Conservation (phyloP, 2,888 invertebrate genomes). For the Drosophila ustulata region DNA sequence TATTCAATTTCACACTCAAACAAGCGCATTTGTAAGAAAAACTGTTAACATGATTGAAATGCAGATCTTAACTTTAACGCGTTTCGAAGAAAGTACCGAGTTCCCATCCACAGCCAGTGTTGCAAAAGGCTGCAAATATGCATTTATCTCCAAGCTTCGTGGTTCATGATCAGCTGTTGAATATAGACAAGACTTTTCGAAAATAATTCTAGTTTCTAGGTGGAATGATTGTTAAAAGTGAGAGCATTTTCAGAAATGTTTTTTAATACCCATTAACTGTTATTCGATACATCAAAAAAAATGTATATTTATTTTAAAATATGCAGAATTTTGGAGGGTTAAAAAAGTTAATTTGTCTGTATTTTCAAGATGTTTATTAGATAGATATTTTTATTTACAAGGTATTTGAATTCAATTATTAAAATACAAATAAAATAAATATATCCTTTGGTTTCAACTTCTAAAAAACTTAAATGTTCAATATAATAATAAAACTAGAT, state of each 20-base stretch:
- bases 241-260: neutral
- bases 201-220: neutral
- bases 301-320: too few species aligned
- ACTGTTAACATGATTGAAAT: constrained; percentile 21
- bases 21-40: constrained; percentile 6
- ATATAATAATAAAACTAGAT: too few species aligned
- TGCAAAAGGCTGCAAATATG: neutral
- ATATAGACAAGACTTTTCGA: neutral
- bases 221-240: neutral
- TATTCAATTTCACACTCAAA: constrained; percentile 23
- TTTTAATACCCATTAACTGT: too few species aligned
- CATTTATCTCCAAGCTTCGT: neutral
- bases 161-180: neutral
- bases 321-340: too few species aligned
- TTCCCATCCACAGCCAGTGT: constrained; percentile 3
- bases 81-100: constrained; percentile 1
- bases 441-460: too few species aligned
- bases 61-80: constrained; percentile 13
- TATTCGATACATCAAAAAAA: too few species aligned
- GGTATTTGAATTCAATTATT: too few species aligned
- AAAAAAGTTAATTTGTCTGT: too few species aligned
- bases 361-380: too few species aligned
- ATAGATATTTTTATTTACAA: too few species aligned
- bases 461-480: too few species aligned
- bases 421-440: too few species aligned